Evolutionary conservation across 1,140 invertebrate genomes (phyloP), one percentile per base, ranked within the genome.

Genomic region (Tenebrio molitor): DNA sequence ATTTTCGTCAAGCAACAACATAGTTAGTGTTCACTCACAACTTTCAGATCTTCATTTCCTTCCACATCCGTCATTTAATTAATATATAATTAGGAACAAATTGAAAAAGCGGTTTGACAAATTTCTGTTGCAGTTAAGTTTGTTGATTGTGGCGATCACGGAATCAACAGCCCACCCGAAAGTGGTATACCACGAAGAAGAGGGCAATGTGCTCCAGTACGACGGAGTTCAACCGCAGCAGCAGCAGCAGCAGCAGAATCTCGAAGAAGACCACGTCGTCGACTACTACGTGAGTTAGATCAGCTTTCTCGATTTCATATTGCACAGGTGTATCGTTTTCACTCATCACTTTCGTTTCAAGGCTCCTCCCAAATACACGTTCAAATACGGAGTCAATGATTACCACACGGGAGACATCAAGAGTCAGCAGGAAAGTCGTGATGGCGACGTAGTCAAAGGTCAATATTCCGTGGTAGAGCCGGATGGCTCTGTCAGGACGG

Each of bases 301-400:
- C 3, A 29, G 14, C 44, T 71, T 21, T 71, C 29, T 36, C 19
- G 1, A 15, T 34, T 50, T 29, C 50, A 58, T 58, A 29, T 58
- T 12, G 21, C 50, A 58, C 50, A 58, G 50, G 29, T 42, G 63
- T 12, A 10, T 21, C 81, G 21, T 58, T 58, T 58, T 58, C 50
- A 58, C 50, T 15, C 25, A 8, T 29, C 36, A 16, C 50, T 58
- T 58, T 58, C 50, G 2, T 81, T 70, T n/a, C n/a, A n/a, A 87
- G 85, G 87, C 87, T 6, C 87, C 87, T 72, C 88, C 88, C 10
- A 87, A 89, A 76, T 90, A 90, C 73, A 85, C 86, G 41, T 91
- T 89, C 80, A 84, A 87, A 1, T 91, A 91, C 77, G 89, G 89
- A 25, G 88, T 91, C n/a, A 86, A 89, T 66, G 89, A 91, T 81